phyloP scores from a whole-genome alignment of 2,888 invertebrate species.

The Ennomos erosarius region DNA sequence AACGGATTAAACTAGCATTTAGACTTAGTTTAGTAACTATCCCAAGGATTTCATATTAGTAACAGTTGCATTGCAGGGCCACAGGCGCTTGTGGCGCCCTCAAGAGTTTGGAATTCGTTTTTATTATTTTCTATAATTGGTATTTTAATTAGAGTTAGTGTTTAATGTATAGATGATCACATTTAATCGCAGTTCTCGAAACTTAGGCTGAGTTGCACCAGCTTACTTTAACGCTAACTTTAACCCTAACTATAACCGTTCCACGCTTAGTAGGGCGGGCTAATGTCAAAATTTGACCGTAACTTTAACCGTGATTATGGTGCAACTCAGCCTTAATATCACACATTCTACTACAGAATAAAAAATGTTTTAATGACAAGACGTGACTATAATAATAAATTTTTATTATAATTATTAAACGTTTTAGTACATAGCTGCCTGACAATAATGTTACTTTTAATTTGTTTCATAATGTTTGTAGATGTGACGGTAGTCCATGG shows the following conservation, averaged over 20 bases:
- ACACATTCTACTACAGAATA: slow-evolving; percentile 26
- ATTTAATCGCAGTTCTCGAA: slow-evolving; percentile 56
- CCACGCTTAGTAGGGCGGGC: too few relatives aligned
- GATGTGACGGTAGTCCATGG: slow-evolving; percentile 46
- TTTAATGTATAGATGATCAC: slow-evolving; percentile 60
- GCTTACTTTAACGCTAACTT: too few relatives aligned
- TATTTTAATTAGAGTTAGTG: slow-evolving; percentile 52
- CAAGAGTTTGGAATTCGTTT: slow-evolving; percentile 40
- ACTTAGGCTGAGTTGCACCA: too few relatives aligned
- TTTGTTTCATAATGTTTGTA: slow-evolving; percentile 60
- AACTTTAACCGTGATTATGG: too few relatives aligned
- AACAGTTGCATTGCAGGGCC: slow-evolving; percentile 9
- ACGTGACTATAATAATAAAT: slow-evolving; percentile 50
- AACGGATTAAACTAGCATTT: too few relatives aligned
- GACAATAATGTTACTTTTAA: slow-evolving; percentile 72
- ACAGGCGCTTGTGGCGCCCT: slow-evolving; percentile 33
- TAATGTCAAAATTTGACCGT: too few relatives aligned
- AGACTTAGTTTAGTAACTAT: too few relatives aligned
- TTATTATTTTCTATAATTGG: slow-evolving; percentile 53
- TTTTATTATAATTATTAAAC: slow-evolving; percentile 51
- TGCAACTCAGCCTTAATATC: too few relatives aligned
- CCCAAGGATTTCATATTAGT: not conserved
- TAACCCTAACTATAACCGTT: too few relatives aligned
- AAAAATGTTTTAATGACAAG: slow-evolving; percentile 61
- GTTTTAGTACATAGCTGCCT: slow-evolving; percentile 66